phyloP scores from a whole-genome alignment of 2,888 invertebrate species.

The Ormyrus nitidulus region DNA sequence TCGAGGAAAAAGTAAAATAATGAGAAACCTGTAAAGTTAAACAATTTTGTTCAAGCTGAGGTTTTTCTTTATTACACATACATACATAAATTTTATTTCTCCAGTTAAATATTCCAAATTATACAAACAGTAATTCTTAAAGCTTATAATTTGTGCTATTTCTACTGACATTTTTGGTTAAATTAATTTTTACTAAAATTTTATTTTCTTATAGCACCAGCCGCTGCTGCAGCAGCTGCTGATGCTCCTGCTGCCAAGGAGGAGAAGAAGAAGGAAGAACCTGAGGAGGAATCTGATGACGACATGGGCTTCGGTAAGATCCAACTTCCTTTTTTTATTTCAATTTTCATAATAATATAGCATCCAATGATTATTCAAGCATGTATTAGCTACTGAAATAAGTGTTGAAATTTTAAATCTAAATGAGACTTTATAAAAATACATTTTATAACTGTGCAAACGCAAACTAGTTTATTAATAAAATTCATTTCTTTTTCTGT shows the following conservation, averaged over 20 bases:
- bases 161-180: neutral
- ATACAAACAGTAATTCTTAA: neutral
- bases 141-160: neutral
- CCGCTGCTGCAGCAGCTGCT: constrained; percentile 79
- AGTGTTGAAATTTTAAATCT: constrained; percentile 59
- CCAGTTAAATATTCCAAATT: neutral
- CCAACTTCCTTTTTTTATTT: constrained; percentile 41
- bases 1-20: constrained; percentile 68
- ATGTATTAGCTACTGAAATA: constrained; percentile 80
- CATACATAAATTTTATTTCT: neutral
- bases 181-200: constrained; percentile 1
- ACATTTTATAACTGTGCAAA: constrained; percentile 31
- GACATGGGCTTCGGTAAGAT: constrained; percentile 94
- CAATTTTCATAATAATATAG: constrained; percentile 47
- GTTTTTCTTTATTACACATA: constrained; percentile 22
- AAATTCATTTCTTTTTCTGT: constrained; percentile 72
- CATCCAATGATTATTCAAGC: constrained; percentile 77
- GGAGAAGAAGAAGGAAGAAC: constrained; percentile 87
- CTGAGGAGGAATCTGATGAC: constrained; percentile 90
- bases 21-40: constrained; percentile 60
- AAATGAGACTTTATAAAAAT: constrained; percentile 63
- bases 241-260: constrained; percentile 81
- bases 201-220: constrained; percentile 59
- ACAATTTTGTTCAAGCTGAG: constrained; percentile 48
- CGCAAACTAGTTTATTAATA: constrained; percentile 41